Base-by-base conservation (phyloP, 2,113 vertebrate species). In the Struthidea cinerea region DNA sequence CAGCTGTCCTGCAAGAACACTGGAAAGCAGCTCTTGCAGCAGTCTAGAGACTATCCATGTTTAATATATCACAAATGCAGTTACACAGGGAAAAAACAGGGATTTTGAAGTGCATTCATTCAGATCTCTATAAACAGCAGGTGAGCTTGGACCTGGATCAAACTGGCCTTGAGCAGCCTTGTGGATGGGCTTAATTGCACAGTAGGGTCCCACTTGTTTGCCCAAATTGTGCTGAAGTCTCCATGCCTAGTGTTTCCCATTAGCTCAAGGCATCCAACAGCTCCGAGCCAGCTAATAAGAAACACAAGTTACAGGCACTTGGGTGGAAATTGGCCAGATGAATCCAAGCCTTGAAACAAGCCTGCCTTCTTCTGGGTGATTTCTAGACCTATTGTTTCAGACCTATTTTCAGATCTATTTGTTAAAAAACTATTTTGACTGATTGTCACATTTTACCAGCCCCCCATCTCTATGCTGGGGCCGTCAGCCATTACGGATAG, bases 71-170 rank as follows among this genome's bases (percentile, higher is more conserved):
- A 50, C 22, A 80, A 90, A 67, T 33, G 50, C 30, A 65, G 39
- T 69, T 80, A 57, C 23, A 39, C 2, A 13, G 39, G 23, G 10
- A 18, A 80, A 60, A 89, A 56, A 1, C 35, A 70, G 50, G 32
- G 37, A 83, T 26, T 83, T 90, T 47, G 28, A 52, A 93, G 53
- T 30, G 57, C 46, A 27, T 85, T 46, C 59, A 37, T 94, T 28
- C 55, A 59, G 41, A 60, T 71, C 26, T 85, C 63, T 96, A 94
- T 80, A 88, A 94, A 90, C 84, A 92, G 73, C 86, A 96, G 76
- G 86, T 94, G 92, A 90, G 53, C 68, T 93, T 95, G 80, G 76
- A 70, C 10, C 30, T n/a, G 47, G 47, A 77, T 79, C 71, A 94
- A 92, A 56, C 10, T 18, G 3, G 86, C 79, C 50, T 85, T 39